Evolutionary conservation across 2,888 invertebrate species (phyloP), one percentile per base, ranked within the genome.

Genomic region (Plusia festucae): DNA sequence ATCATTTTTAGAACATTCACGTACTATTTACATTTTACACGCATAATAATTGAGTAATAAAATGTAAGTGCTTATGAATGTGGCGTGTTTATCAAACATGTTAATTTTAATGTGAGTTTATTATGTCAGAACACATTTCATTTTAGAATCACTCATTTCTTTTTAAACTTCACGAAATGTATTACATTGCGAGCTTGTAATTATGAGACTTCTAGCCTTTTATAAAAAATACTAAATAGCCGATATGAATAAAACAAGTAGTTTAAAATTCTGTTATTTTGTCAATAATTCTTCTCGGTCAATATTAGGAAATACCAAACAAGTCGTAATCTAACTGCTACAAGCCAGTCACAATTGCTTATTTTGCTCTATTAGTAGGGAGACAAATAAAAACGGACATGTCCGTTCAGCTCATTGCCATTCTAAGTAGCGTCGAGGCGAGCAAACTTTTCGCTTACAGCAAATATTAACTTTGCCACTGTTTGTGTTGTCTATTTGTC

Each of bases 341-440:
- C 54, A 49, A 62, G 63, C 67, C 34, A 34, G 32, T 24, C 65
- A 57, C 46, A 72, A 75, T 79, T 83, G 72, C 75, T 76, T 71
- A 73, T 81, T 78, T 83, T 70, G 74, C 65, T 67, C 74, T 76
- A 82, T 82, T 79, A 78, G 78, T 68, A 65, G 46, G 60, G 75
- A 56, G 69, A 69, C 77, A 82, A 88, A 87, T 87, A 84, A 84
- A 86, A 86, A 87, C 70, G 82, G 86, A 85, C 85, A 77, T 81
- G 76, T 85, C 85, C 82, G 82, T 81, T 80, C 74, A 63, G 69
- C 78, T 81, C 79, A 73, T 73, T 78, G 78, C 78, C 58, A 76
- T 81, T 81, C 65, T 70, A 73, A 78, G 73, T 76, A 68, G 60
- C 69, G 57, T 64, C 66, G 62, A 49, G 53, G 54, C 60, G 53